Percentiles rank a stretch among this genome's conserved stretches.
Conservation (phyloP, 1,140 invertebrate genomes). For the Zaprionus gabonicus region DNA sequence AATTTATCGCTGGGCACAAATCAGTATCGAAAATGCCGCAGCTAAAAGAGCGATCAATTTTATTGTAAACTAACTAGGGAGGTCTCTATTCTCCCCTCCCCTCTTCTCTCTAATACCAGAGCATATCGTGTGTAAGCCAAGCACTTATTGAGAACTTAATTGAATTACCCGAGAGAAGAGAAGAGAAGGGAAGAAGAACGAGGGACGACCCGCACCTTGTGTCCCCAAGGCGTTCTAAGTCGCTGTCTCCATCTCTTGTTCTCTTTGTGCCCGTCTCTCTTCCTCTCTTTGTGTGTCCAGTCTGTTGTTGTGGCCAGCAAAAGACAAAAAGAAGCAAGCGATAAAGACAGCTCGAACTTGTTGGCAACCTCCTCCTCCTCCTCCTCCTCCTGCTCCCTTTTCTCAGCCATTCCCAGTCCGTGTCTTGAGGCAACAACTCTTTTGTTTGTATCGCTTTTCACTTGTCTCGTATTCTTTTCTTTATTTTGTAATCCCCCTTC, state of each 20-base stretch:
- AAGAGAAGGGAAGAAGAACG: constrained; percentile 8
- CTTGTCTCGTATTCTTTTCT: constrained; percentile 58
- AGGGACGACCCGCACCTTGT: constrained; percentile 51
- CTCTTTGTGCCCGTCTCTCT: not conserved
- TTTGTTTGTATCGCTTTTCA: constrained; percentile 61
- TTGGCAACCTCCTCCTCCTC: constrained; percentile 12
- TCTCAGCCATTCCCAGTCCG: constrained; percentile 1
- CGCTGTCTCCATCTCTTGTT: constrained; percentile 6
- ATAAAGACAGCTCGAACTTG: constrained; percentile 42
- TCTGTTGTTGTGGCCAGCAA: constrained; percentile 43
- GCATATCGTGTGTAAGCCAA: constrained; percentile 47
- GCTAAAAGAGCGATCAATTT: constrained; percentile 81
- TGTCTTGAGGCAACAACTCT: constrained; percentile 48
- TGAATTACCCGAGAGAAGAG: constrained; percentile 63
- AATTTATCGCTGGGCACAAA: constrained; percentile 78
- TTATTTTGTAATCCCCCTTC: constrained; percentile 15
- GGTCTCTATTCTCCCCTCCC: constrained; percentile 33
- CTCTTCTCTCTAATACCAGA: constrained; percentile 21
- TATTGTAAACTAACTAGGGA: constrained; percentile 65
- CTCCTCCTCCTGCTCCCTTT: not conserved
- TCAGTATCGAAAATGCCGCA: constrained; percentile 64
- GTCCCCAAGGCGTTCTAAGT: constrained; percentile 56
- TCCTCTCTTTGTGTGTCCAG: constrained; percentile 2
- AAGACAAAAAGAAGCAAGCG: constrained; percentile 45
- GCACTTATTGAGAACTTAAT: constrained; percentile 76